Evolutionary conservation across 2,797 vertebrate species (phyloP), one percentile per base, ranked within the genome.

Genomic region (Moxostoma hubbsi): DNA sequence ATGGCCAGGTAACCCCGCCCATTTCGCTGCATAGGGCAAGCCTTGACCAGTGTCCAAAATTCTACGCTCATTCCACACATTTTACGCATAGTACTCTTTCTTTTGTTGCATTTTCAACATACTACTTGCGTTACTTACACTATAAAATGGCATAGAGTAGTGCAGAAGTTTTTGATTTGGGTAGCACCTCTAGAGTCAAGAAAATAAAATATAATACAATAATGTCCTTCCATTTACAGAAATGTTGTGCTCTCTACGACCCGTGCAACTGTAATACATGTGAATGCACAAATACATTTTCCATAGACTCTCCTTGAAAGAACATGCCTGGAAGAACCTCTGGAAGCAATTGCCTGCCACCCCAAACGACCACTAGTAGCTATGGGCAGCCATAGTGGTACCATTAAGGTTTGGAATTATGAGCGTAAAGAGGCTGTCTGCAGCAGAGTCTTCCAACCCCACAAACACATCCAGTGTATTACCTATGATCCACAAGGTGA

Each of bases 351-450:
- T n/a, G 81, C 94, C 80, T 98, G 96, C 82, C 96, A 99, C 87
- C 98, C 98, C 0, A 87, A 85, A 47, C 86, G 89, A 16, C 86
- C 95, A 0, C 11, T 88, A 0, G 24, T 98, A 2, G 94, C 93
- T 11, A 89, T 94, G 9, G 97, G 96, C 2, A 97, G 94, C 50
- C 79, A 83, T 59, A 90, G 89, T 0, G 96, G 97, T 68, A 80
- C 94, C 80, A 92, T 99, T 84, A 96, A 93, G 87, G 83, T 97
- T 72, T 98, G 96, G 95, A 86, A 97, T 83, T 96, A 96, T 7
- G 84, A 89, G 64, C 80, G 74, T 13, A 95, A 92, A 83, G 72
- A 67, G 53, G 83, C 89, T 43, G 78, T 96, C 0, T 79, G 89
- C 73, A 96, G 92, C 88, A 94, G 92, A 81, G 75, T 92, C 65